A percentile compares a stretch with the other conserved stretches of the same genome.
Conservation (phyloP, 2,113 vertebrate genomes). For the Cavia porcellus region DNA sequence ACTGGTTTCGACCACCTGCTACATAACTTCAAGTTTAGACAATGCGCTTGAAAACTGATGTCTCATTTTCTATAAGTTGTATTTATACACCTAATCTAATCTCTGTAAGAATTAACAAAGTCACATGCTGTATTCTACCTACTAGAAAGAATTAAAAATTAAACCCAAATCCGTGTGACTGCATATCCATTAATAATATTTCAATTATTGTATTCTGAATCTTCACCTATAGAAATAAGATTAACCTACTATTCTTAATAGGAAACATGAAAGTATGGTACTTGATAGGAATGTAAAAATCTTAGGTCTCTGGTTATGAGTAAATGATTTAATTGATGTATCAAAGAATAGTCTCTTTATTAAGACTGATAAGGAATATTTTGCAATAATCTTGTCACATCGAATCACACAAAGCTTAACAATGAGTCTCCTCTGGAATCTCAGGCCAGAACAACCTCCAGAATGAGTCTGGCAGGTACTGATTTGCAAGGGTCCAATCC, state of each 20-base stretch:
- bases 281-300: background rate
- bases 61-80: background rate
- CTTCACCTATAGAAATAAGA: background rate
- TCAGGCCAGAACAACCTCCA: background rate
- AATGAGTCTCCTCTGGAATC: background rate
- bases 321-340: background rate
- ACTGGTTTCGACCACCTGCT: background rate
- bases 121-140: background rate
- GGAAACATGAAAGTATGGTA: background rate
- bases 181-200: background rate
- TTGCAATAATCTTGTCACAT: background rate
- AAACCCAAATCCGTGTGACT: background rate
- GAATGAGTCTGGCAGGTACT: background rate
- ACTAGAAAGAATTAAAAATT: background rate
- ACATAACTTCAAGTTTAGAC: background rate
- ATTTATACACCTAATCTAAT: background rate
- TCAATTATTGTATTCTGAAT: background rate
- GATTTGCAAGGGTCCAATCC: background rate
- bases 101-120: background rate
- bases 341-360: background rate
- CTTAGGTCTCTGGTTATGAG: background rate
- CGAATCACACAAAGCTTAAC: background rate
- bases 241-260: background rate
- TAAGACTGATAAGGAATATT: background rate
- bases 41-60: background rate